phyloP scores from a whole-genome alignment of 2,888 invertebrate species.

The Allacma fusca region DNA sequence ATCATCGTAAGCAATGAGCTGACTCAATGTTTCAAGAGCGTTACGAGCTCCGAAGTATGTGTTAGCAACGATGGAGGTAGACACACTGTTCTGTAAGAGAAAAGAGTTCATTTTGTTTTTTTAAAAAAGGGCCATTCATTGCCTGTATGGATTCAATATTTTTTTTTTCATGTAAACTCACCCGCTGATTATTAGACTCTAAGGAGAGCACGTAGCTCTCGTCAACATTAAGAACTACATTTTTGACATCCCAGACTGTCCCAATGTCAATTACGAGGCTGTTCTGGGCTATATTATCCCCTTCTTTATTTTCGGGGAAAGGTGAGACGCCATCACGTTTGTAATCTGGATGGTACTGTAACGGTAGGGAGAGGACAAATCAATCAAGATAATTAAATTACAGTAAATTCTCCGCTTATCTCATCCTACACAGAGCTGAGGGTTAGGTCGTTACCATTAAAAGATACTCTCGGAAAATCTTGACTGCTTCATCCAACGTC shows the following conservation, averaged over 20 bases:
- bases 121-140: not conserved
- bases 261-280: conserved; percentile 49
- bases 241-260: conserved; percentile 49
- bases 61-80: conserved; percentile 61
- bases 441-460: conserved; percentile 48
- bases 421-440: too few species aligned
- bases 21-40: conserved; percentile 78
- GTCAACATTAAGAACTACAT: conserved; percentile 49
- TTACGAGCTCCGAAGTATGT: conserved; percentile 77
- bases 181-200: conserved; percentile 38
- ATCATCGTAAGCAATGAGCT: conserved; percentile 70
- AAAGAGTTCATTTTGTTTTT: not conserved
- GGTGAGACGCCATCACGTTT: conserved; percentile 46
- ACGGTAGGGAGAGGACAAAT: too few species aligned
- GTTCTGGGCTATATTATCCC: conserved; percentile 49
- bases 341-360: conserved; percentile 56
- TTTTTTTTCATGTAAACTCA: too few species aligned
- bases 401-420: too few species aligned
- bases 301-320: conserved; percentile 50
- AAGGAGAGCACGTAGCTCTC: conserved; percentile 54
- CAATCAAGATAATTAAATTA: too few species aligned
- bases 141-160: not conserved
- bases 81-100: conserved; percentile 47
- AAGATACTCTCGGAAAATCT: conserved; percentile 53
- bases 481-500: conserved; percentile 44